A percentile compares a stretch with the other conserved stretches of the same genome.
Conservation (phyloP, 2,113 vertebrate species). For the Hippocampus mohnikei region DNA sequence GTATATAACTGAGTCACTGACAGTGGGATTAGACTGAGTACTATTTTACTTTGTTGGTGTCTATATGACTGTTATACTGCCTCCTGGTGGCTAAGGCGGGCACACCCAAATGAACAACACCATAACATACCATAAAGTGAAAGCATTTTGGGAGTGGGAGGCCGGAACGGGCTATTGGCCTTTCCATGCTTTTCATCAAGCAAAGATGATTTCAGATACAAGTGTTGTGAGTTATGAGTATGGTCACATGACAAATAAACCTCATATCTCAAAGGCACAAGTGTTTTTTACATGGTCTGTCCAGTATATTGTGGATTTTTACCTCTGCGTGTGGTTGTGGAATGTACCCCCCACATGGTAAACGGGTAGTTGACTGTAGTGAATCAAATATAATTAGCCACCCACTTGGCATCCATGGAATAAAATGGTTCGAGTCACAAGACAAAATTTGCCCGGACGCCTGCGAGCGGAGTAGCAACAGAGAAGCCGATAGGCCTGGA, state of each 20-base stretch:
- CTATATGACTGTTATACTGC: no score
- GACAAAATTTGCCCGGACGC: slow-evolving; percentile 69
- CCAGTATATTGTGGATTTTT: background rate
- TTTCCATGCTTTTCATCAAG: no score
- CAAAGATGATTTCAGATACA: no score
- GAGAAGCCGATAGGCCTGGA: slow-evolving; percentile 51
- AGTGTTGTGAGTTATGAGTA: background rate
- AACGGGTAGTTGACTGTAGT: background rate
- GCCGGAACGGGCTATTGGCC: no score
- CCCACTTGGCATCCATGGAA: slow-evolving; percentile 52
- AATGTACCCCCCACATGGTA: background rate
- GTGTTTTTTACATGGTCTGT: background rate
- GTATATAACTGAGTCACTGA: no score
- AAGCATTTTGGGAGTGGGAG: no score
- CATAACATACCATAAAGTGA: no score
- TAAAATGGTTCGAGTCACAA: slow-evolving; percentile 60
- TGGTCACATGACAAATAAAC: background rate
- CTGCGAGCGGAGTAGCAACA: slow-evolving; percentile 76
- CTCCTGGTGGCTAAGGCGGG: no score
- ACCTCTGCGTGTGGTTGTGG: background rate
- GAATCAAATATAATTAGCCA: slow-evolving; percentile 16
- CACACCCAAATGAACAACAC: no score
- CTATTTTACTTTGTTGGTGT: no score
- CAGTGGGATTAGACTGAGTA: no score
- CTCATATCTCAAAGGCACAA: background rate